Base-by-base conservation (phyloP, 2,888 invertebrate genomes). In the Ditula angustiorana region DNA sequence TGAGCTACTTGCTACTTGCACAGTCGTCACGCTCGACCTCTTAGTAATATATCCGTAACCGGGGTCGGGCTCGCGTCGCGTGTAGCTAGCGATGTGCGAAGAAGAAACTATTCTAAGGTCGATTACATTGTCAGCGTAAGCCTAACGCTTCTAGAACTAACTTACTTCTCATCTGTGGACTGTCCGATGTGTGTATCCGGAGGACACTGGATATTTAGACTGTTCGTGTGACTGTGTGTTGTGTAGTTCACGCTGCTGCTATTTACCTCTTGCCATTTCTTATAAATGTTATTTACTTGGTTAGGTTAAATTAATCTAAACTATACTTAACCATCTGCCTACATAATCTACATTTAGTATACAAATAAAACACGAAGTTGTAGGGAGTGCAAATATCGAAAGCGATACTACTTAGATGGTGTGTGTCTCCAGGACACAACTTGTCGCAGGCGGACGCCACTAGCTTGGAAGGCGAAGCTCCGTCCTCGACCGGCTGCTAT, bases 401-500 rank as follows among this genome's bases (percentile, higher is more conserved):
- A 79, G 80, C 87, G 85, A 84, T 80, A 88, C 90, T 89, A 89
- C 87, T 91, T 83, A 90, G 85, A 82, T 89, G 88, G 88, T 92
- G 81, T 90, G 90, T 92, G 91, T 88, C 89, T 90, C 82, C 95
- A 97, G 97, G 97, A 95, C 97, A 97, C 95, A 97, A 97, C 95
- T 94, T 97, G 95, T 97, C 97, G 87, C 97, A 97, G 93, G 96
- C 95, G 84, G 97, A 97, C 91, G 96, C 96, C 80, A 97, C 96
- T 94, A 97, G 97, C 88, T 94, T 96, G 79, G 96, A 96, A 80
- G 95, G 95, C 76, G 96, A 96, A 85, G 95, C 95, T 72, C 96
- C 96, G 81, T 96, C 96, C 73, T 96, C 94, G 71, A 95, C 95
- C 70, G 96, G 96, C 79, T 96, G 96, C 93, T 96, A 96, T 92